phyloP scores from a whole-genome alignment of 2,888 invertebrate species.

The Dryadula phaetusa region DNA sequence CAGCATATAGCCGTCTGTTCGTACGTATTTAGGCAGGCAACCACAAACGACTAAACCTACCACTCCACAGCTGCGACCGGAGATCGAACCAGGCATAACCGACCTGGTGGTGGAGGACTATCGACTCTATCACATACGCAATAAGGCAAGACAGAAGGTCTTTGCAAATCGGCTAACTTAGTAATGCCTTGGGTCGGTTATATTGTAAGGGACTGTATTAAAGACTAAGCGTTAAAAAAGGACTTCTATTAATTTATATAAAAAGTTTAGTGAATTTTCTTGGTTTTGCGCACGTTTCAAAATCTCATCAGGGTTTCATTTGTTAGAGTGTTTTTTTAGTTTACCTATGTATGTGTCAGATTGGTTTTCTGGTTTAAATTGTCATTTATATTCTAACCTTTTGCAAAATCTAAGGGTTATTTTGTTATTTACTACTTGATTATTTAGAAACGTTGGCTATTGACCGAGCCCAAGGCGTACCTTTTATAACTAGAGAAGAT shows the following conservation, averaged over 20 bases:
- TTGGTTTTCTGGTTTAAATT: background rate
- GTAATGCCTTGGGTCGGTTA: constrained; percentile 43
- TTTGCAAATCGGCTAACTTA: constrained; percentile 38
- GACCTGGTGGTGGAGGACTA: constrained; percentile 16
- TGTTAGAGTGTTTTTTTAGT: background rate
- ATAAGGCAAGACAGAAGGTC: constrained; percentile 3
- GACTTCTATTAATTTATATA: constrained; percentile 35
- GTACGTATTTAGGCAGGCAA: constrained; percentile 66
- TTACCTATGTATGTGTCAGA: background rate
- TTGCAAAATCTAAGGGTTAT: no score
- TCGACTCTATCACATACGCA: constrained; percentile 18
- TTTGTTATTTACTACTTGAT: no score
- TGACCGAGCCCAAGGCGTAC: no score
- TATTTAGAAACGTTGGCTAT: no score
- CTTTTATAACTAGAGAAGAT: no score
- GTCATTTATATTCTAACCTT: background rate
- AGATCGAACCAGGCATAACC: constrained; percentile 25
- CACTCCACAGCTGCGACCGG: constrained; percentile 65
- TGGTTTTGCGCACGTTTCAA: constrained; percentile 5
- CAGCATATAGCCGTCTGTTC: constrained; percentile 37
- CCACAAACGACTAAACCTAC: constrained; percentile 69
- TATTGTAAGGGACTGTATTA: constrained; percentile 45
- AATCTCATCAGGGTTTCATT: constrained; percentile 15
- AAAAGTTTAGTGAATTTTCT: constrained; percentile 13
- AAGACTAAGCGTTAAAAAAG: constrained; percentile 43